Conservation (phyloP, 2,888 invertebrate species). For the Alloscopus bannaensis region DNA sequence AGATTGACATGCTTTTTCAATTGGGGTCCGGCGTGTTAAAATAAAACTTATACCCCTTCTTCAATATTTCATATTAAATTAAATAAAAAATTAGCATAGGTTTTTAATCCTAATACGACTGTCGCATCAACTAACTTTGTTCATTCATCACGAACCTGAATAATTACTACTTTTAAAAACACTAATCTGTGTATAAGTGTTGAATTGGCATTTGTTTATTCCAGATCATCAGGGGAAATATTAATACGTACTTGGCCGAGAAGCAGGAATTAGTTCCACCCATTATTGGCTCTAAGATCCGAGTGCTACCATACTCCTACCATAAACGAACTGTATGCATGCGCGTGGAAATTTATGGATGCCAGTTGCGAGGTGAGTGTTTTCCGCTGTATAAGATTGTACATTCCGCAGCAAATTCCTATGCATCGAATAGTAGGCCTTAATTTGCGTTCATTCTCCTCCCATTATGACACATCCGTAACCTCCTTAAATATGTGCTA, state of each 20-base stretch:
- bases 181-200: no score
- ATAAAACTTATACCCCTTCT: no score
- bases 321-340: constrained; percentile 88
- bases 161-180: no score
- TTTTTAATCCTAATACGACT: no score
- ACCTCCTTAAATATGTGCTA: constrained; percentile 53
- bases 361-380: constrained; percentile 74
- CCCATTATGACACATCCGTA: constrained; percentile 23
- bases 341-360: constrained; percentile 93
- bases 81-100: no score
- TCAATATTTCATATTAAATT: no score
- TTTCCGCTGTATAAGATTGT: background rate
- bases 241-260: constrained; percentile 88
- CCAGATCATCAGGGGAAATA: constrained; percentile 83
- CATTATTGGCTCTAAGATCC: constrained; percentile 89
- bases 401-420: background rate
- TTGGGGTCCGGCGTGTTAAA: no score
- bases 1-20: no score
- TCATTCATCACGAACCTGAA: no score
- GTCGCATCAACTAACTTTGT: no score
- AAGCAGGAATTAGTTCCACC: constrained; percentile 88
- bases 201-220: no score
- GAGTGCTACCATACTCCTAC: constrained; percentile 87
- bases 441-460: constrained; percentile 43
- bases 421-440: background rate